Conservation (phyloP, 2,113 vertebrate species). For the Crotalus horridus region DNA sequence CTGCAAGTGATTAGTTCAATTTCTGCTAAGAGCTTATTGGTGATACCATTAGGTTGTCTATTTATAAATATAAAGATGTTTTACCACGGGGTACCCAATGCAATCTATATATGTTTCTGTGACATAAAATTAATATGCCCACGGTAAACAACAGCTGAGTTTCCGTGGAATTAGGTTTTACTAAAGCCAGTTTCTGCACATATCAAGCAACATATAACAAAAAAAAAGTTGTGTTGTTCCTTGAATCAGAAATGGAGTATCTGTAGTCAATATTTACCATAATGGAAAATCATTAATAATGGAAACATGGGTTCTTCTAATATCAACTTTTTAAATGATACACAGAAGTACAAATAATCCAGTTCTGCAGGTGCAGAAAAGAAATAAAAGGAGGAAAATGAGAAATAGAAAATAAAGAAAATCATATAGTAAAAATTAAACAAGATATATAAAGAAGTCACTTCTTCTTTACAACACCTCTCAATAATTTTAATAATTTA, state of each 20-base stretch:
- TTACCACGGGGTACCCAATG: conserved; percentile 39
- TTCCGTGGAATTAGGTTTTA: not conserved
- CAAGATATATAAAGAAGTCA: not conserved
- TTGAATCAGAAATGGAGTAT: not conserved
- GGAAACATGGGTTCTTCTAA: not conserved
- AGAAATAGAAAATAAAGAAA: not conserved
- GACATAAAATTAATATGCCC: conserved; percentile 8
- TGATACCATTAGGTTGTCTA: conserved; percentile 19
- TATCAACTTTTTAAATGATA: not conserved
- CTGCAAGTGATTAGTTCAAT: conserved; percentile 52
- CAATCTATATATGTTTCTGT: conserved; percentile 36
- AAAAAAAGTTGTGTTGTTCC: not conserved
- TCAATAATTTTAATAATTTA: not conserved
- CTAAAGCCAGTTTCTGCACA: not conserved
- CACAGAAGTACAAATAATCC: not conserved
- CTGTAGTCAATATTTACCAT: not conserved
- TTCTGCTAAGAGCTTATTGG: conserved; percentile 46
- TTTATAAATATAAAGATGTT: conserved; percentile 47
- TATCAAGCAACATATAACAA: not conserved
- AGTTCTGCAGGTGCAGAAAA: not conserved
- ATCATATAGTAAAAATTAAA: not conserved
- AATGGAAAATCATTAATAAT: not conserved
- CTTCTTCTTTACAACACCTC: not conserved
- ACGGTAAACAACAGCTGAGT: conserved; percentile 13
- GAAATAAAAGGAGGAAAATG: not conserved